Conservation (phyloP, 2,888 invertebrate genomes). For the Empis livida region DNA sequence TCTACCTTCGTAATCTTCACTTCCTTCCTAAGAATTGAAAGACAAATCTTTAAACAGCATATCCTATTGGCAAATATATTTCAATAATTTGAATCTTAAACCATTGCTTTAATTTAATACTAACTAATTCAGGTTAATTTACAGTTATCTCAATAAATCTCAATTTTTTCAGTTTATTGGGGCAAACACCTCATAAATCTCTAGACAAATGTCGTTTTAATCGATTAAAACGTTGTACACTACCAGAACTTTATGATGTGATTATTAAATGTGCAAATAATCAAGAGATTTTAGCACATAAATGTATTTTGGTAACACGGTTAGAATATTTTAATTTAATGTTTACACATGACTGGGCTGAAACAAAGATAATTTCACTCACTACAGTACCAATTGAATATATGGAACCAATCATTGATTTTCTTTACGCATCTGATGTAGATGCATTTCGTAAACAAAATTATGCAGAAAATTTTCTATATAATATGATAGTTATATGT, state of each 20-base stretch:
- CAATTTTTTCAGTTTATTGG: not conserved
- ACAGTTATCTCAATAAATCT: not conserved
- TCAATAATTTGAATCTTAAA: no score
- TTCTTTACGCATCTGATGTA: slow-evolving; percentile 58
- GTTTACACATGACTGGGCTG: slow-evolving; percentile 63
- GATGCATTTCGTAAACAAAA: slow-evolving; percentile 44
- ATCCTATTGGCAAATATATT: no score
- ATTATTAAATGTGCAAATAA: slow-evolving; percentile 43
- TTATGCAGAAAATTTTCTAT: slow-evolving; percentile 53
- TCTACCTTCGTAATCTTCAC: no score
- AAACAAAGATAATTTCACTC: slow-evolving; percentile 25
- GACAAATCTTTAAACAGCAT: no score
- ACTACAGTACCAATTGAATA: slow-evolving; percentile 29
- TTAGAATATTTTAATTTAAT: slow-evolving; percentile 79
- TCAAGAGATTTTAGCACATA: slow-evolving; percentile 51
- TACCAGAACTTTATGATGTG: slow-evolving; percentile 47
- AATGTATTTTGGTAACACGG: slow-evolving; percentile 65
- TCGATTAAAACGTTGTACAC: slow-evolving; percentile 38
- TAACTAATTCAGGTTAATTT: no score
- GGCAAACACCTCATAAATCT: not conserved
- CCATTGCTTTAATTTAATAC: no score
- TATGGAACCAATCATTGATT: slow-evolving; percentile 56
- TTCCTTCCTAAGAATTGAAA: no score
- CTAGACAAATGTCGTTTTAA: slow-evolving; percentile 20
- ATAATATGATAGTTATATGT: slow-evolving; percentile 61